phyloP scores from a whole-genome alignment of 2,888 invertebrate species.

The Opisthograptis luteolata region DNA sequence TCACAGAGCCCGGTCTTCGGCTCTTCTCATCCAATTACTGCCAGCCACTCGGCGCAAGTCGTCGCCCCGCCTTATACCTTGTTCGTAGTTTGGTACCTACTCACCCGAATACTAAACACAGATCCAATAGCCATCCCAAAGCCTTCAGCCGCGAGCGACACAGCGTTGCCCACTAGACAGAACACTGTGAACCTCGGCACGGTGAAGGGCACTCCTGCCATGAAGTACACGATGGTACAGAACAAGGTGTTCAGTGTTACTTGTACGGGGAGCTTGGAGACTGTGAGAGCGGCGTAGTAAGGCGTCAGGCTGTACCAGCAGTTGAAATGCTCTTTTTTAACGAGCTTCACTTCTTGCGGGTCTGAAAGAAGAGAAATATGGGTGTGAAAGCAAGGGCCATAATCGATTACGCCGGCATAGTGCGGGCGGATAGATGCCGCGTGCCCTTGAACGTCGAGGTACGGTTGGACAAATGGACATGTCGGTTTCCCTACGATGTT shows the following conservation, averaged over 20 bases:
- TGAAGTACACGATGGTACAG: slow-evolving; percentile 85
- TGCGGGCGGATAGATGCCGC: too few species aligned
- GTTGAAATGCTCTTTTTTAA: slow-evolving; percentile 88
- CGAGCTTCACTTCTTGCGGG: slow-evolving; percentile 87
- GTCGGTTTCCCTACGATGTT: too few species aligned
- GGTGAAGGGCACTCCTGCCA: slow-evolving; percentile 88
- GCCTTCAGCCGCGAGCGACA: slow-evolving; percentile 90
- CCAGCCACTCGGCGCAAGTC: too few species aligned
- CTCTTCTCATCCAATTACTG: too few species aligned
- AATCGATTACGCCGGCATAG: too few species aligned
- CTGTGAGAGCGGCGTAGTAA: slow-evolving; percentile 86
- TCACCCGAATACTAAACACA: slow-evolving; percentile 86
- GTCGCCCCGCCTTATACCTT: too few species aligned
- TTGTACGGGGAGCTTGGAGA: slow-evolving; percentile 86
- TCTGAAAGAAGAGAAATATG: slow-evolving; percentile 76
- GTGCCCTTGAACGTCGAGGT: too few species aligned
- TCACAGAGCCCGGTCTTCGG: too few species aligned
- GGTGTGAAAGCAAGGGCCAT: too few species aligned
- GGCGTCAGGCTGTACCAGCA: slow-evolving; percentile 87
- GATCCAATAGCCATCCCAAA: slow-evolving; percentile 91
- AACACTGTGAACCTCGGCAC: slow-evolving; percentile 87
- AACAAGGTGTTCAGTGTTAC: slow-evolving; percentile 85
- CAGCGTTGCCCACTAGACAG: slow-evolving; percentile 86
- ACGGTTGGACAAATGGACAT: too few species aligned
- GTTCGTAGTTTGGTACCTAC: too few species aligned